Evolutionary conservation across 2,113 vertebrate genomes (phyloP).

Genomic region (Macaca nemestrina): DNA sequence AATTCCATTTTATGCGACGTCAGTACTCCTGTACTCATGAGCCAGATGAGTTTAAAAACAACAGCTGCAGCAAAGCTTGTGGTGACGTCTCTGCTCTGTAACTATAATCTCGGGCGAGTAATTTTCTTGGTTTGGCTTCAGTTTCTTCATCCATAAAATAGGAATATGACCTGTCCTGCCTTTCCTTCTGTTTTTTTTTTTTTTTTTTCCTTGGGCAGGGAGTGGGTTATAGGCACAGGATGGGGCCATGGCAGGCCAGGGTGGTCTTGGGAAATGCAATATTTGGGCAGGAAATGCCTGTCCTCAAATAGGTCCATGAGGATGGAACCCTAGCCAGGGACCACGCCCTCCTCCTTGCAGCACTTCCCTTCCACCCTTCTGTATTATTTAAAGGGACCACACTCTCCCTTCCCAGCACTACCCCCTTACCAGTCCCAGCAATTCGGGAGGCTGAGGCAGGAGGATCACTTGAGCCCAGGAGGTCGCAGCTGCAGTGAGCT

Average conservation of each 20-base stretch:
- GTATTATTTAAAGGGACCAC: too few relatives aligned
- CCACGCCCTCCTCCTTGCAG: too few relatives aligned
- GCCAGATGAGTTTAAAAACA: background rate
- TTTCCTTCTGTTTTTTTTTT: background rate
- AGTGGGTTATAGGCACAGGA: too few relatives aligned
- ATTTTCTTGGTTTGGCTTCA: background rate
- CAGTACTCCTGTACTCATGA: background rate
- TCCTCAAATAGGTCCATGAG: too few relatives aligned
- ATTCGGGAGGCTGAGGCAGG: background rate
- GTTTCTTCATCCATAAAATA: background rate
- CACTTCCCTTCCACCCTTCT: too few relatives aligned
- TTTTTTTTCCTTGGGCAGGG: too few relatives aligned
- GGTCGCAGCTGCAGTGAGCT: too few relatives aligned
- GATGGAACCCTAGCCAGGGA: too few relatives aligned
- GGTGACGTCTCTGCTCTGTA: background rate
- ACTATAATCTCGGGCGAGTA: background rate
- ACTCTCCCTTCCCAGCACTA: too few relatives aligned
- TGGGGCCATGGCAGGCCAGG: too few relatives aligned
- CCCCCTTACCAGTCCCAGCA: background rate
- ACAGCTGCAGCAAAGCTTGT: background rate
- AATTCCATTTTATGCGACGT: background rate
- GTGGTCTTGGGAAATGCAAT: too few relatives aligned
- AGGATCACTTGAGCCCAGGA: background rate
- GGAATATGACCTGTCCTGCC: background rate
- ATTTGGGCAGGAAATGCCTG: too few relatives aligned